A percentile compares a stretch with the other conserved stretches of the same genome.
Evolutionary conservation across 2,113 vertebrate species (phyloP).

Genomic region (Oplegnathus fasciatus): DNA sequence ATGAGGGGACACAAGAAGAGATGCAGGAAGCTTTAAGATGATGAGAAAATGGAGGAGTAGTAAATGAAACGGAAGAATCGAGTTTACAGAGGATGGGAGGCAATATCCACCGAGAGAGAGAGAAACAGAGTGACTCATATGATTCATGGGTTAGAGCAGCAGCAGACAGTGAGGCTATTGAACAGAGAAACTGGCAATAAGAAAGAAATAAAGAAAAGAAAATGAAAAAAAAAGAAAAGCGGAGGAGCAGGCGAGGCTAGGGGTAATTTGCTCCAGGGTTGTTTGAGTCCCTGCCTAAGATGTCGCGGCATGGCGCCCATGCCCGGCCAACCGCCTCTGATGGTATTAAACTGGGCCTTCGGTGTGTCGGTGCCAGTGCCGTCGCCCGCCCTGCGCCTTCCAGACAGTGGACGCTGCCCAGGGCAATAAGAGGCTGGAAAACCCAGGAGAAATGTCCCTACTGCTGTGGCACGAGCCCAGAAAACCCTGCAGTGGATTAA

Average conservation of each 20-base stretch:
- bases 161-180: conserved; percentile 54
- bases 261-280: conserved; percentile 51
- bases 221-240: conserved; percentile 5
- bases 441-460: conserved; percentile 47
- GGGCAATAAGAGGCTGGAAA: conserved; percentile 47
- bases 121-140: conserved; percentile 56
- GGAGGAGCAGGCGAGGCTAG: conserved; percentile 16
- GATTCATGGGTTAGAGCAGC: conserved; percentile 57
- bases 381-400: conserved; percentile 25
- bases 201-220: conserved; percentile 49
- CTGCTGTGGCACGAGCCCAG: conserved; percentile 53
- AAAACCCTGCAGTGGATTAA: conserved; percentile 66
- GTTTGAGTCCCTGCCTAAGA: conserved; percentile 64
- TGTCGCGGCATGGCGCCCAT: conserved; percentile 53
- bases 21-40: conserved; percentile 26
- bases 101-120: conserved; percentile 38
- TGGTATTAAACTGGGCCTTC: conserved; percentile 71
- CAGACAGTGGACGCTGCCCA: conserved; percentile 54
- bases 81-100: conserved; percentile 26
- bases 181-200: conserved; percentile 55
- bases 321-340: conserved; percentile 62
- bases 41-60: conserved; percentile 29
- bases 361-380: conserved; percentile 44
- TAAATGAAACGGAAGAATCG: conserved; percentile 40
- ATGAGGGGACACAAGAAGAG: background rate